Base-by-base conservation (phyloP, 2,888 invertebrate species). In the Drosophila phalerata region DNA sequence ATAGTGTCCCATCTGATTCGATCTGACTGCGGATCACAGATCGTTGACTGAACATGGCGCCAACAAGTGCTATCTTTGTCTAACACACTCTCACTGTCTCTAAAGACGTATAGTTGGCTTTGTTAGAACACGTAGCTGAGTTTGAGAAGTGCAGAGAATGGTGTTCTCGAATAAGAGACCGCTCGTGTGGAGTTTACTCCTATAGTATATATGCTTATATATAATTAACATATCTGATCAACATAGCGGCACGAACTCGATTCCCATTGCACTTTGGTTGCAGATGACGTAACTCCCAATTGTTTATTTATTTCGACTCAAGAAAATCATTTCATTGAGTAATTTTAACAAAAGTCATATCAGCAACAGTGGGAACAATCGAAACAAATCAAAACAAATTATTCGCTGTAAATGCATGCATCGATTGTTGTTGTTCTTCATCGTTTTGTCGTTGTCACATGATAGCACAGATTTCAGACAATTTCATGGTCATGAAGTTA, bases 221-320 rank as follows among this genome's bases (percentile, higher is more conserved):
- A 43, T 45, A 15, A n/a, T 45, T 30, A 42, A 34, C 47, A 60
- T 72, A 72, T 61, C 61, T 66, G 66, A 72, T 72, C 45, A 51
- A 61, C 65, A 65, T 71, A 61, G 55, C 47, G 42, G 51, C 72
- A 72, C 72, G 72, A 62, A 67, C 62, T 37, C 40, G 30, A 62
- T 53, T 19, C 56, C 38, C 62, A 55, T 61, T 72, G 79, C 37
- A 73, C 71, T 67, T 66, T 70, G 64, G 11, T 13, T 25, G 25
- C 45, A 10, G 47, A 34, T 76, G 76, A 77, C 74, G 73, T 53
- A 69, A 73, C 58, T 25, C 37, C n/a, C 52, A 57, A 40, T 60
- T 60, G 47, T 63, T 45, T 61, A 25, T 38, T 58, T 22, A 9
- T 11, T 25, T 11, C 22, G 15, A 17, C 17, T 10, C 5, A 38